Percentiles rank a stretch among this genome's conserved stretches.
These are phyloP conservation scores for Caenorhabditis elegans DNA, from an alignment of 1,140 invertebrate species.

Conservation along the genomic window WBcel235 BX284605.5:12610501-12611000, in stretches of 20 bases:
- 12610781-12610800: conserved; percentile 11
- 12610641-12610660: background rate
- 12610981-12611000: too few species aligned
- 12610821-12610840: background rate
- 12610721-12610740: conserved; percentile 30
- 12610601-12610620: background rate
- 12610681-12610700: conserved; percentile 7
- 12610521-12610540: conserved; percentile 1
- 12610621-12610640: background rate
- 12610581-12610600: background rate
- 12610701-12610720: conserved; percentile 37
- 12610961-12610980: too few species aligned
- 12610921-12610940: too few species aligned
- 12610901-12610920: too few species aligned
- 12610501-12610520: conserved; percentile 5
- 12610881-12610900: too few species aligned
- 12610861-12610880: background rate
- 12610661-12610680: background rate
- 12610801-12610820: conserved; percentile 11
- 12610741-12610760: background rate
- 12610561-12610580: background rate
- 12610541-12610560: background rate
- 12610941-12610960: too few species aligned
- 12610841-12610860: background rate
- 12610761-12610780: background rate